Evolutionary conservation across 2,797 vertebrate species (phyloP), one percentile per base, ranked within the genome.

Genomic region (Cheracebus regulus): DNA sequence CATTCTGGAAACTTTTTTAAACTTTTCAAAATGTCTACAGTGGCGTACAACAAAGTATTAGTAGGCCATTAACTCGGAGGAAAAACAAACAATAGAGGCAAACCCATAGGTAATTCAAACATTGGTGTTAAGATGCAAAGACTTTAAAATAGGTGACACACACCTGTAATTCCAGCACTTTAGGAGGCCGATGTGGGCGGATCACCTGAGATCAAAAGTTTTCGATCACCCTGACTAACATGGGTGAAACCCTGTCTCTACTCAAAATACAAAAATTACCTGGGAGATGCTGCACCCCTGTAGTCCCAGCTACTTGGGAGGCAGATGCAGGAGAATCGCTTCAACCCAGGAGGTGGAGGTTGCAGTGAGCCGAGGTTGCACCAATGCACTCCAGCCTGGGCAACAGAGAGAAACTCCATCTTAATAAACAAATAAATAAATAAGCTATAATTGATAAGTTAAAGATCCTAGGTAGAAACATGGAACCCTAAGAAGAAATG

Each of bases 151-250:
- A 67, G 30, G 61, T 19, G 30, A 17, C 13, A n/a, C 30, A 19
- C 0, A 7, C 30, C 61, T n/a, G 33, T 67, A 19, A 67, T 64
- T 33, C 33, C 33, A 67, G 61, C 30, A 67, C 15, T 9, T 67
- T 67, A 8, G 61, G 33, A 19, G 61, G 15, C 30, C 0, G 6
- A 19, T 7, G 61, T 67, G 15, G 61, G 33, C 0, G 7, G 61
- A n/a, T 67, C 61, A 33, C 61, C 61, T 67, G 61, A 67, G 33
- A 33, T 67, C 61, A 67, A 1, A 33, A n/a, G 61, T n/a, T 33
- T 67, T 15, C n/a, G 61, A 67, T 15, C 15, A 67, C 33, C 61
- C 33, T n/a, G 30, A 64, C 61, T 33, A 67, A 67, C 15, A n/a
- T 19, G 33, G 7, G 7, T 67, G 33, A 67, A n/a, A 67, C 61